Conservation (phyloP, 2,888 invertebrate genomes). For the Habroteleia sp. region DNA sequence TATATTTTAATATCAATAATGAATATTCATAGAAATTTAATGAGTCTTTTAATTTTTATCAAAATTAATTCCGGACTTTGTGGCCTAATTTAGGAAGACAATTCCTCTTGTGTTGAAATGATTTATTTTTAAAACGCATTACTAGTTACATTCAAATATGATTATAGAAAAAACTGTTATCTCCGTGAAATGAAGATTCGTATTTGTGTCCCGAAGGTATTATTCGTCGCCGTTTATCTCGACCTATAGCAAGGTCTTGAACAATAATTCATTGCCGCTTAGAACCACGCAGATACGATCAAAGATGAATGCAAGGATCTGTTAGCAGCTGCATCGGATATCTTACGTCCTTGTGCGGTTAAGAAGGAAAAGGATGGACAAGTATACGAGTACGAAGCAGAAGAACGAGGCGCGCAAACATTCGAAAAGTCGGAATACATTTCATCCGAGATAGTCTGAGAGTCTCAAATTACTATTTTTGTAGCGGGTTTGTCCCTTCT, state of each 20-base stretch:
- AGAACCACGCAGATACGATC: constrained; percentile 74
- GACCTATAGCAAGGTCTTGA: constrained; percentile 67
- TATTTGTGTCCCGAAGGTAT: constrained; percentile 55
- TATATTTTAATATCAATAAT: too few species aligned
- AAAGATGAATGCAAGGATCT: constrained; percentile 72
- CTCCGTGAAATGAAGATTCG: constrained; percentile 47
- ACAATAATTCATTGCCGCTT: constrained; percentile 73
- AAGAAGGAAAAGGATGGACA: constrained; percentile 47
- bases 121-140: not conserved
- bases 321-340: constrained; percentile 72
- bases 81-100: too few species aligned
- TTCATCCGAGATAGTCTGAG: constrained; percentile 24
- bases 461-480: constrained; percentile 60
- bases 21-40: too few species aligned
- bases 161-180: constrained; percentile 26
- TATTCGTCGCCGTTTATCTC: constrained; percentile 63
- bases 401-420: constrained; percentile 38
- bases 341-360: constrained; percentile 59
- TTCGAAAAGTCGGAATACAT: constrained; percentile 57
- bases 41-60: too few species aligned
- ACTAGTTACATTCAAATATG: constrained; percentile 1
- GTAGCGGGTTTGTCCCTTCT: constrained; percentile 8
- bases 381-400: constrained; percentile 10
- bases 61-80: too few species aligned
- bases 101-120: not conserved